Base-by-base conservation (phyloP, 2,797 vertebrate species). In the Enoplosus armatus region DNA sequence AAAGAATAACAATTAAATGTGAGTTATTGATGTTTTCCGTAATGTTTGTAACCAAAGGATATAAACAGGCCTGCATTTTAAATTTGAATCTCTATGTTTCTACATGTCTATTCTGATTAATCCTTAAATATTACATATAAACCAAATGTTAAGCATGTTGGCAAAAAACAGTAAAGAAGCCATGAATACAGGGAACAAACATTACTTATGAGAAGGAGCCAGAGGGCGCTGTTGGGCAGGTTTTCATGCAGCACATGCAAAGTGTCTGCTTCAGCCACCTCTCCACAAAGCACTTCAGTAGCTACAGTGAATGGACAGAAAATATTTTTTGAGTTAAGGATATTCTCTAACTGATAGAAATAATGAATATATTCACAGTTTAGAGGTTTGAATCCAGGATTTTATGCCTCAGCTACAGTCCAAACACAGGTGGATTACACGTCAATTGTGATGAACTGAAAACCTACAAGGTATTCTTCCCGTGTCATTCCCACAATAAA, bases 151-250 rank as follows among this genome's bases (percentile, higher is more conserved):
- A 2, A 58, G 9, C 18, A 22, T 35, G 22, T 20, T n/a, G 18
- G 39, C 6, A 51, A 45, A 68, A 20, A 62, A 16, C n/a, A 8
- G 15, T 8, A 9, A 58, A 22, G 3, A 37, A 37, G 31, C 7
- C 24, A 33, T 18, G 14, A 15, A 29, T 3, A 11, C 8, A 56
- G 22, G 4, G 20, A 43, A 15, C 14, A 20, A 15, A 24, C 0
- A 0, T 12, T 1, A 8, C 29, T 3, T 15, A 6, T 1, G 4
- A 35, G 18, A 15, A 29, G 16, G 1, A 26, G 20, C 74, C 54
- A 78, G 77, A 54, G 71, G 83, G 77, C 27, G 54, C 67, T 84
- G 72, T 16, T 62, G 35, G 5, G 10, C 33, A 60, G 62, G 31
- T 69, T 56, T 53, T 65, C 8, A 31, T 18, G 33, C 31, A 18